Evolutionary conservation across 2,797 vertebrate genomes (phyloP), one percentile per base, ranked within the genome.

Genomic region (Enteromius anoplus): DNA sequence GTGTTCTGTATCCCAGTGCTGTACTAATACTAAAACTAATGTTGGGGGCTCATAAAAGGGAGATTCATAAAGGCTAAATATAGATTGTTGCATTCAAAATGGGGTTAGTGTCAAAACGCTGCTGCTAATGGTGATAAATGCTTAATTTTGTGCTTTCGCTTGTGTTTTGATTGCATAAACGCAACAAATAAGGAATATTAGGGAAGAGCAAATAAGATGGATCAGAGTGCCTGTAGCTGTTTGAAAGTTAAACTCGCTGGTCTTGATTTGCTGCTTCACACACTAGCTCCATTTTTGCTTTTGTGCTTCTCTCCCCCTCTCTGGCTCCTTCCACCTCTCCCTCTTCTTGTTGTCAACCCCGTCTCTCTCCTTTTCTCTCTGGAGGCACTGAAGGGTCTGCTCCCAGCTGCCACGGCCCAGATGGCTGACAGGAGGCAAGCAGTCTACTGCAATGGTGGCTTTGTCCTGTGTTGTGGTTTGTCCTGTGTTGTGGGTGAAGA

Each of bases 361-460:
- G 2, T 71, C 69, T 47, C 37, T 64, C 29, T 64, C 15, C 62
- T 32, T 26, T 53, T 80, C 64, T 71, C 55, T 76, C 78, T 73
- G 29, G 47, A 42, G 70, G 69, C 42, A 66, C 49, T 69, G 34
- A 49, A 71, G 53, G 72, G 79, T 71, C 82, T 83, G 51, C 34
- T 72, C 55, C 26, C 77, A 82, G 84, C 90, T 82, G 66, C 85
- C 79, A 51, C 69, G 37, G 70, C 84, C 78, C 86, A 87, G 78
- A 85, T 87, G 78, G 81, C 60, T 84, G 75, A 84, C 65, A 80
- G 76, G 79, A 87, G 76, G 69, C 47, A 65, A 84, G 60, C 51
- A 19, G 29, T 78, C 69, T 72, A 78, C 75, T 75, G 80, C 66
- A 81, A 70, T 85, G 70, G 69, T 72, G 80, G 26, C 81, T 72